Evolutionary conservation across 2,113 vertebrate species (phyloP).

Genomic region (Misgurnus mizolepis): DNA sequence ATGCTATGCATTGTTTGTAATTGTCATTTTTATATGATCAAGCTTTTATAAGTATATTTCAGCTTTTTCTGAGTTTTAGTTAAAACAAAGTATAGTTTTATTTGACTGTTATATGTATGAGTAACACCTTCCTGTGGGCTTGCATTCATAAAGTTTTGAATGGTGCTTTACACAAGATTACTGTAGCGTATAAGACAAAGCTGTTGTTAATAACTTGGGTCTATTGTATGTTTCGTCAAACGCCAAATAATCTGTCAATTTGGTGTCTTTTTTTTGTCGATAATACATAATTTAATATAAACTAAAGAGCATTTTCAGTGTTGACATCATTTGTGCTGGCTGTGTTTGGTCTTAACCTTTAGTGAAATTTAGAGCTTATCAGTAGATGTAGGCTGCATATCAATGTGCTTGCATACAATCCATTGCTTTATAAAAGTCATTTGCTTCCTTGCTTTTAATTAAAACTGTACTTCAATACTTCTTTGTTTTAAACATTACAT

Average conservation of each 20-base stretch:
- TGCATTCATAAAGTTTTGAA: too few relatives aligned
- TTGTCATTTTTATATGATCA: not conserved
- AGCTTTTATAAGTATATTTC: too few relatives aligned
- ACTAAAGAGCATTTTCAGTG: slow-evolving; percentile 22
- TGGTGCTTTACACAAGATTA: too few relatives aligned
- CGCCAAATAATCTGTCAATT: not conserved
- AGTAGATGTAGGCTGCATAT: slow-evolving; percentile 32
- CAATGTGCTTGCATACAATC: slow-evolving; percentile 26
- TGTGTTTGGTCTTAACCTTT: slow-evolving; percentile 14
- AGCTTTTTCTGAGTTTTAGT: too few relatives aligned
- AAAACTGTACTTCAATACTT: slow-evolving; percentile 15
- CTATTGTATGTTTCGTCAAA: not conserved
- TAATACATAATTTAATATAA: not conserved
- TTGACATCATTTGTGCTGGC: slow-evolving; percentile 12
- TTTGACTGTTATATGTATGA: too few relatives aligned
- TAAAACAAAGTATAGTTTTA: too few relatives aligned
- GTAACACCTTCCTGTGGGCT: too few relatives aligned
- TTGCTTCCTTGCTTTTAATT: not conserved
- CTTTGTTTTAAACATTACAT: not conserved
- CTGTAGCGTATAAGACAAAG: too few relatives aligned
- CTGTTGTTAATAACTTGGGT: too few relatives aligned
- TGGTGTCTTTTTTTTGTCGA: too few relatives aligned
- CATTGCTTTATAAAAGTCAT: slow-evolving; percentile 33
- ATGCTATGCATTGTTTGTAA: not conserved
- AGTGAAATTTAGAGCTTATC: not conserved